phyloP scores from a whole-genome alignment of 1,140 invertebrate genomes.

The Idris sp. region DNA sequence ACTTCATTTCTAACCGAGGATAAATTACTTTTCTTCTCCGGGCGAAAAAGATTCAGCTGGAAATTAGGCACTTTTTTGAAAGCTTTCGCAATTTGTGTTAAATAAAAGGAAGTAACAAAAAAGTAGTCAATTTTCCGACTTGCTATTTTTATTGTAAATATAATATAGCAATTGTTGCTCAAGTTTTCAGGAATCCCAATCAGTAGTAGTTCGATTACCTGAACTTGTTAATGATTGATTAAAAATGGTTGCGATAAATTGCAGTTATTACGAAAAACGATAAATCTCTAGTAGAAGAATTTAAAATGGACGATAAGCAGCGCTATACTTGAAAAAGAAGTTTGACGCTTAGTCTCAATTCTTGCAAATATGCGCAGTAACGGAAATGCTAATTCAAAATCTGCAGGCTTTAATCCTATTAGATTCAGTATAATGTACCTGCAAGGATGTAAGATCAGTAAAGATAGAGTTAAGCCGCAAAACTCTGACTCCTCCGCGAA shows the following conservation, averaged over 20 bases:
- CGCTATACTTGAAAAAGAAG: slow-evolving; percentile 47
- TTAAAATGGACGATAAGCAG: slow-evolving; percentile 55
- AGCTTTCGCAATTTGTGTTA: slow-evolving; percentile 68
- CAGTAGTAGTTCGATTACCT: not conserved
- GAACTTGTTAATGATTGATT: not conserved
- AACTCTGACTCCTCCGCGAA: slow-evolving; percentile 56
- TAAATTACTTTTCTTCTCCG: slow-evolving; percentile 67
- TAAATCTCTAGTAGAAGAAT: slow-evolving; percentile 16
- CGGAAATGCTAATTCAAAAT: slow-evolving; percentile 64
- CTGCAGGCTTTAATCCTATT: slow-evolving; percentile 63
- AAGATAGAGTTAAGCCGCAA: slow-evolving; percentile 59
- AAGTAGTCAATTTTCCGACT: too few relatives aligned
- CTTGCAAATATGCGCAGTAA: slow-evolving; percentile 55
- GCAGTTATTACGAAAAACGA: slow-evolving; percentile 17
- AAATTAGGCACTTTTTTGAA: slow-evolving; percentile 61
- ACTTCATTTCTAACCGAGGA: slow-evolving; percentile 61
- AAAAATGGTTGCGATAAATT: slow-evolving; percentile 11
- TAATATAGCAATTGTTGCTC: too few relatives aligned
- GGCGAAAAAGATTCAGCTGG: slow-evolving; percentile 63
- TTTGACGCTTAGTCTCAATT: slow-evolving; percentile 55
- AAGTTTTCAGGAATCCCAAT: too few relatives aligned
- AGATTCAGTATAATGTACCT: slow-evolving; percentile 61
- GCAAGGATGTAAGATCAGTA: slow-evolving; percentile 58
- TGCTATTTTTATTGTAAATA: too few relatives aligned
- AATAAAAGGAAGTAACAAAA: slow-evolving; percentile 29